Conservation (phyloP, 2,113 vertebrate genomes). For the Aythya baeri region DNA sequence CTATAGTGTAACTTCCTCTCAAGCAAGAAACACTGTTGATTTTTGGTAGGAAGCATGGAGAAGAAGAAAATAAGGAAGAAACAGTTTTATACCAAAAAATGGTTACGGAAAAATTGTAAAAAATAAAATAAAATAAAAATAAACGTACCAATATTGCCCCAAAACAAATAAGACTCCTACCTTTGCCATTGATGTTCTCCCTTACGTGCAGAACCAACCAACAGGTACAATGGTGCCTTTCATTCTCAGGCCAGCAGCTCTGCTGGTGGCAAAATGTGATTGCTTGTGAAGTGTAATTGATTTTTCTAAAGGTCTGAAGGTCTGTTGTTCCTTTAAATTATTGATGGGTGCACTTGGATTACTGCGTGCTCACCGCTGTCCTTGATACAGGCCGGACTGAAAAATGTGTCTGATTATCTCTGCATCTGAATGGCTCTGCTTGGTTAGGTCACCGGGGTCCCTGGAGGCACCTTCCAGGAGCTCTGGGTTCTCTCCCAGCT, state of each 20-base stretch:
- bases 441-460: neutral
- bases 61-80: neutral
- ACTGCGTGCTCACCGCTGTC: neutral
- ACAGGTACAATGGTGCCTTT: neutral
- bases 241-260: neutral
- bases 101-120: neutral
- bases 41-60: neutral
- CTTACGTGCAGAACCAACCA: neutral
- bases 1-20: neutral
- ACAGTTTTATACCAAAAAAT: neutral
- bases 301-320: constrained; percentile 22
- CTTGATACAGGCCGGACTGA: neutral
- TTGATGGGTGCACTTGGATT: neutral
- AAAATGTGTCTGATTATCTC: neutral
- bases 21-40: neutral
- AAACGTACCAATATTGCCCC: neutral
- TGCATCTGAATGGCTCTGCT: neutral
- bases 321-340: constrained; percentile 21
- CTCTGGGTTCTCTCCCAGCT: neutral
- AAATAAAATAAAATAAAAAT: neutral
- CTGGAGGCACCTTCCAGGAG: neutral
- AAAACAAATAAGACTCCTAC: neutral
- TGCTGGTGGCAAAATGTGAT: neutral
- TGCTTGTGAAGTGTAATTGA: constrained; percentile 12
- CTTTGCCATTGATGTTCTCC: neutral